Evolutionary conservation across 2,113 vertebrate genomes (phyloP).

Genomic region (Datnioides undecimradiatus): DNA sequence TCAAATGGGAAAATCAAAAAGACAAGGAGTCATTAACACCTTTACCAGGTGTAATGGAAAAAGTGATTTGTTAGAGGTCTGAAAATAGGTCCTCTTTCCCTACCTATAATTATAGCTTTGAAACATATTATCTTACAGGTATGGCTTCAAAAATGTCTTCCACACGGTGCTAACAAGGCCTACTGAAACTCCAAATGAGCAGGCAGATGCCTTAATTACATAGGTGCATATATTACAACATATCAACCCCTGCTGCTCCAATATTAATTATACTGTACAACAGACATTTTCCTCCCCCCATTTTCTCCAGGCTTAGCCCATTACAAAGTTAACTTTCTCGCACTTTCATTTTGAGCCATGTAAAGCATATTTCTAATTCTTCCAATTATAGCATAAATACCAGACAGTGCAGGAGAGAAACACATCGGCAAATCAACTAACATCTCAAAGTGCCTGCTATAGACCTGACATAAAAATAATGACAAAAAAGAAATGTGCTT

Average conservation of each 20-base stretch:
- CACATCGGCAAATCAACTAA: constrained; percentile 29
- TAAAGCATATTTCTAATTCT: constrained; percentile 67
- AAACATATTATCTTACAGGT: constrained; percentile 84
- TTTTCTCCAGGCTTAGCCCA: constrained; percentile 60
- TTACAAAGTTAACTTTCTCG: constrained; percentile 80
- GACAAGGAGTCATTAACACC: constrained; percentile 85
- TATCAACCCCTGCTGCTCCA: constrained; percentile 66
- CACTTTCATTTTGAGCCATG: constrained; percentile 57
- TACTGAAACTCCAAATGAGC: constrained; percentile 69
- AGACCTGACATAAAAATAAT: neutral
- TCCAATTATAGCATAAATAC: constrained; percentile 60
- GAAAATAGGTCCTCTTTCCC: constrained; percentile 83
- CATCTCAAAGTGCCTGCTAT: neutral
- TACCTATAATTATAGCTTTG: constrained; percentile 84
- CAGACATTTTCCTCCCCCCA: constrained; percentile 55
- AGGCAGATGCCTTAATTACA: constrained; percentile 81
- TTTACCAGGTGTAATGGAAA: constrained; percentile 84
- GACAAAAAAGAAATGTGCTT: constrained; percentile 3
- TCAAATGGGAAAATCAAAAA: constrained; percentile 84
- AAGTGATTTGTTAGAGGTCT: constrained; percentile 84
- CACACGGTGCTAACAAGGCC: constrained; percentile 78
- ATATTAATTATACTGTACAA: constrained; percentile 77
- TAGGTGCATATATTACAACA: constrained; percentile 77
- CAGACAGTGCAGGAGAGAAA: constrained; percentile 33
- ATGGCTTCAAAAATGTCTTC: constrained; percentile 77